Percentiles rank a stretch among this genome's conserved stretches.
These are phyloP conservation scores for Podarcis muralis DNA, from an alignment of 2,113 vertebrate genomes.

Conservation along the genomic window DNA sequence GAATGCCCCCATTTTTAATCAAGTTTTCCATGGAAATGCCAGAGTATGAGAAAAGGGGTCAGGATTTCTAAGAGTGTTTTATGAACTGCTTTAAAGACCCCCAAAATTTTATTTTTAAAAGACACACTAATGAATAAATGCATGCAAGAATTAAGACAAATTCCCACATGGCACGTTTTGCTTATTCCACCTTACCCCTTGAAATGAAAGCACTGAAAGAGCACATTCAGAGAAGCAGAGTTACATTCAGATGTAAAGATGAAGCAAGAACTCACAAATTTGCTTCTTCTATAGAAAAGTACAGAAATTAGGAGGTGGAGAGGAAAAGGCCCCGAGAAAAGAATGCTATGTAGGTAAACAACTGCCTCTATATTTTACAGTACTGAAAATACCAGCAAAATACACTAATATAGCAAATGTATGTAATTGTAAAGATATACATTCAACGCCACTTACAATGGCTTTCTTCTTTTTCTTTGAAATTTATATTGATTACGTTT, in stretches of 20 bases:
- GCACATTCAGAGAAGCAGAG: conserved; percentile 28
- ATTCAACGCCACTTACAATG: conserved; percentile 50
- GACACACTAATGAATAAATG: conserved; percentile 42
- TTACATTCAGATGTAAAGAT: conserved; percentile 34
- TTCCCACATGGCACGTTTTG: conserved; percentile 33
- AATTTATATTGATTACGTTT: conserved; percentile 64
- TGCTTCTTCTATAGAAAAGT: conserved; percentile 57
- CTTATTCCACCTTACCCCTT: conserved; percentile 31
- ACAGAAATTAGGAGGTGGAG: conserved; percentile 49
- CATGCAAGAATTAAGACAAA: conserved; percentile 24
- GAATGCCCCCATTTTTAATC: conserved; percentile 8
- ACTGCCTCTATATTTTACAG: conserved; percentile 61
- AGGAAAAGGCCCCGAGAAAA: conserved; percentile 53
- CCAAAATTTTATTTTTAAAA: conserved; percentile 31
- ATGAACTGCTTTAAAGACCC: neutral
- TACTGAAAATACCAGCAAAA: conserved; percentile 53
- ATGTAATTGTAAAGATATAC: conserved; percentile 66
- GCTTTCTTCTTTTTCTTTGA: conserved; percentile 55
- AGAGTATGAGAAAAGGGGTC: conserved; percentile 30
- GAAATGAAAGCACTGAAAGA: conserved; percentile 20
- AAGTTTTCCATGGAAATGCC: conserved; percentile 20
- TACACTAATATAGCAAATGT: conserved; percentile 60
- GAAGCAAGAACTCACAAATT: conserved; percentile 48
- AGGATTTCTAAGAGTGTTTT: neutral
- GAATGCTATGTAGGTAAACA: conserved; percentile 66